phyloP scores from a whole-genome alignment of 2,888 invertebrate species.

The Chromoteleia sp. region DNA sequence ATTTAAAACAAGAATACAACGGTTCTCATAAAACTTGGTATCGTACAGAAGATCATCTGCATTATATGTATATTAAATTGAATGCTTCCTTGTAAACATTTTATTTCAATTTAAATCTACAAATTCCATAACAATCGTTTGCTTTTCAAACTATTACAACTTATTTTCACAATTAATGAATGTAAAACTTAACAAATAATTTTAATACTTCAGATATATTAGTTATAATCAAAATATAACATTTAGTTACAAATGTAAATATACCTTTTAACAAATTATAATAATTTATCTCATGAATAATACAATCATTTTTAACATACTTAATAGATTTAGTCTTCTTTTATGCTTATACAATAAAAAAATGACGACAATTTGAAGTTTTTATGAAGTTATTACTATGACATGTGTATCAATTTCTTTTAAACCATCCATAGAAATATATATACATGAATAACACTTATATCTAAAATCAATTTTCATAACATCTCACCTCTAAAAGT shows the following conservation, averaged over 20 bases:
- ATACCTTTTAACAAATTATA: too few species aligned
- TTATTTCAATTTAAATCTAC: slow-evolving; percentile 12
- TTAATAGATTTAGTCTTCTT: too few species aligned
- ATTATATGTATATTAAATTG: slow-evolving; percentile 15
- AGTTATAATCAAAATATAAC: not conserved
- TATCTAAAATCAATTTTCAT: slow-evolving; percentile 19
- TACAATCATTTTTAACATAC: not conserved
- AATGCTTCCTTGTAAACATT: slow-evolving; percentile 3
- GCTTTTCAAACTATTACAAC: slow-evolving; percentile 6
- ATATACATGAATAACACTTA: slow-evolving; percentile 22
- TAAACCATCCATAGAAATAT: not conserved
- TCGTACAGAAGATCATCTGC: not conserved
- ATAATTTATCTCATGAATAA: not conserved
- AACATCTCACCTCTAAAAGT: not conserved
- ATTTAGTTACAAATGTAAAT: too few species aligned
- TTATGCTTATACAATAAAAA: too few species aligned
- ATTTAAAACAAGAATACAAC: slow-evolving; percentile 17
- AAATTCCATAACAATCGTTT: slow-evolving; percentile 5
- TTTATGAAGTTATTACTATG: not conserved
- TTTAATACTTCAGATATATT: not conserved
- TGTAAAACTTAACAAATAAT: slow-evolving; percentile 10
- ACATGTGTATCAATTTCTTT: slow-evolving; percentile 2
- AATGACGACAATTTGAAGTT: not conserved
- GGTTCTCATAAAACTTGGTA: slow-evolving; percentile 1
- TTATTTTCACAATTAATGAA: not conserved